Evolutionary conservation across 30 jellyfish, hydroid and myxozoan species (phyloP).

Genomic region (Catostylus mosaicus): DNA sequence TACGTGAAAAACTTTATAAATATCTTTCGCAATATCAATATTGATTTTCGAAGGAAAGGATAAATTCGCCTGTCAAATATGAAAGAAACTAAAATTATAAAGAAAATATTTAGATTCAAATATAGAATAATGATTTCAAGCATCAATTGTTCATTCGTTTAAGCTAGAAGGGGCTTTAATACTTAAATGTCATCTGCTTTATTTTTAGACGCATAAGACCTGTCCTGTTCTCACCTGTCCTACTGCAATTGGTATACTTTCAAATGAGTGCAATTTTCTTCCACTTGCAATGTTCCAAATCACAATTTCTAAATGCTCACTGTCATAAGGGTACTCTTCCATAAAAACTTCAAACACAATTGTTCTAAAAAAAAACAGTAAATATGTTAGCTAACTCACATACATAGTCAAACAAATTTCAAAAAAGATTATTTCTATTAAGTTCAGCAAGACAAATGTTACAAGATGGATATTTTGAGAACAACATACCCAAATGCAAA

Average conservation of each 20-base stretch:
- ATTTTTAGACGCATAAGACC: neutral
- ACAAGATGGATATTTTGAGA: neutral
- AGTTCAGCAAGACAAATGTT: neutral
- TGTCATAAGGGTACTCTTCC: slow-evolving; percentile 70
- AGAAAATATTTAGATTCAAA: too few relatives aligned
- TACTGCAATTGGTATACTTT: slow-evolving; percentile 24
- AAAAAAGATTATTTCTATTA: neutral
- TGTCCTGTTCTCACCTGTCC: slow-evolving; percentile 17
- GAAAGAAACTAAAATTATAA: too few relatives aligned
- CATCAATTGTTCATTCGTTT: too few relatives aligned
- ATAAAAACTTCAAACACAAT: slow-evolving; percentile 66
- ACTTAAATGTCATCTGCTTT: too few relatives aligned
- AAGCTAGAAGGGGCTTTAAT: too few relatives aligned
- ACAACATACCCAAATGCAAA: slow-evolving; percentile 79
- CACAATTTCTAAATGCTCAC: slow-evolving; percentile 38
- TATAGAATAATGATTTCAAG: too few relatives aligned
- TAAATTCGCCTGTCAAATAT: too few relatives aligned
- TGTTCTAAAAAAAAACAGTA: slow-evolving; percentile 55
- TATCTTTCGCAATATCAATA: too few relatives aligned
- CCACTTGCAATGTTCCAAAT: slow-evolving; percentile 75
- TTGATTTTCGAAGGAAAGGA: too few relatives aligned
- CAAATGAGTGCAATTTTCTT: slow-evolving; percentile 14
- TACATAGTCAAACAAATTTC: neutral
- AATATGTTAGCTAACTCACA: neutral
- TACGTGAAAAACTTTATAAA: too few relatives aligned